Evolutionary conservation across 2,797 vertebrate genomes (phyloP).

Genomic region (Esox masquinongy): DNA sequence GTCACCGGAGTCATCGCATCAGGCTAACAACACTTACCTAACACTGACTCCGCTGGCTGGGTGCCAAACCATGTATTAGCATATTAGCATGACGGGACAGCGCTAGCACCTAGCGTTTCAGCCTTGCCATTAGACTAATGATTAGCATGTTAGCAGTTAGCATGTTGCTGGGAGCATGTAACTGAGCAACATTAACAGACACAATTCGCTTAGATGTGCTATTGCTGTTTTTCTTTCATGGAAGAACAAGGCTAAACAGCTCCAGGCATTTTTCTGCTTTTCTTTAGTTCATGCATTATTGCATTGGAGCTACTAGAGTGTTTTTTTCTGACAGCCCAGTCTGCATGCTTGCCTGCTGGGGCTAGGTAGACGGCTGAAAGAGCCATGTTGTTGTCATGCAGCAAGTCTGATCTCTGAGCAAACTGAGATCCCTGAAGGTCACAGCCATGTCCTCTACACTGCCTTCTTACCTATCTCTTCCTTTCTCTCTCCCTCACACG

Average conservation of each 20-base stretch:
- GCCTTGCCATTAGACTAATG: slow-evolving; percentile 41
- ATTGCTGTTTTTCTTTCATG: neutral
- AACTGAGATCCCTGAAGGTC: slow-evolving; percentile 71
- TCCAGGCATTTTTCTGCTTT: neutral
- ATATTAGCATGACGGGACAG: slow-evolving; percentile 37
- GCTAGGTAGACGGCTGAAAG: slow-evolving; percentile 2
- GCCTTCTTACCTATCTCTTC: slow-evolving; percentile 33
- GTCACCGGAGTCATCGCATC: slow-evolving; percentile 48
- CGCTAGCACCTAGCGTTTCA: slow-evolving; percentile 37
- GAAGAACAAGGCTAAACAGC: neutral
- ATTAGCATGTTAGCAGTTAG: slow-evolving; percentile 52
- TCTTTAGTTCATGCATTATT: neutral
- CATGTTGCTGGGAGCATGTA: slow-evolving; percentile 28
- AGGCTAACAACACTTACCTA: slow-evolving; percentile 38
- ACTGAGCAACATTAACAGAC: slow-evolving; percentile 12
- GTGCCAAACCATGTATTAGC: slow-evolving; percentile 55
- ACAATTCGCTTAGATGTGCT: neutral
- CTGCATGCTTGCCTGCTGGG: slow-evolving; percentile 30
- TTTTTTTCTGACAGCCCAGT: slow-evolving; percentile 24
- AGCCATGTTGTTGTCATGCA: neutral
- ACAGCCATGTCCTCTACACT: slow-evolving; percentile 48
- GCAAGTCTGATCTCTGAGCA: slow-evolving; percentile 41
- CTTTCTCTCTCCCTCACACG: slow-evolving; percentile 8
- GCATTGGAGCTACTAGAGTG: neutral
- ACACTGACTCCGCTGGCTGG: slow-evolving; percentile 35